Conservation (phyloP, 2,888 invertebrate species). For the Thymelicus sylvestris region DNA sequence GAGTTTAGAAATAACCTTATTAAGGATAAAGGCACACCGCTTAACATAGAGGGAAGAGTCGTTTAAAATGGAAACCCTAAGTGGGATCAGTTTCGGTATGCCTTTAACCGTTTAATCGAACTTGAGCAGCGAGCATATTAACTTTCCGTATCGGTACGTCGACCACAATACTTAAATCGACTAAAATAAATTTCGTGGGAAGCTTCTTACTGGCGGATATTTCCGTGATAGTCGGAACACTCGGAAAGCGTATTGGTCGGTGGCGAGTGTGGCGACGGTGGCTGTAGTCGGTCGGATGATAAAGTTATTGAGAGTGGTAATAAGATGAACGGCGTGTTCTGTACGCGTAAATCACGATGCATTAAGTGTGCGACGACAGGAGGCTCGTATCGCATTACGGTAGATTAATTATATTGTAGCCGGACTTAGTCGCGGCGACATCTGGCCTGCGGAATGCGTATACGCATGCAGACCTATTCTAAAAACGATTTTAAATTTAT, state of each 20-base stretch:
- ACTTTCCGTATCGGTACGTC: conserved; percentile 70
- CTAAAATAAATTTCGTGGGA: conserved; percentile 79
- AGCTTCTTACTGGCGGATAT: conserved; percentile 57
- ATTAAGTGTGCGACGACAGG: conserved; percentile 81
- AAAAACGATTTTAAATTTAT: no score
- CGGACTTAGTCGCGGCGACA: conserved; percentile 59
- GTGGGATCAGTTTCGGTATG: conserved; percentile 19
- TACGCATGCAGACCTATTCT: conserved; percentile 47
- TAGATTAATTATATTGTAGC: conserved; percentile 78
- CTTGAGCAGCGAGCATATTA: conserved; percentile 62
- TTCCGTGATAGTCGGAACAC: conserved; percentile 61
- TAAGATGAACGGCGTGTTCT: conserved; percentile 81
- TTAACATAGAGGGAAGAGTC: not conserved
- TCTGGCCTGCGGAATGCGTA: conserved; percentile 60
- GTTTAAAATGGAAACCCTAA: conserved; percentile 22
- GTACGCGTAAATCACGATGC: conserved; percentile 81
- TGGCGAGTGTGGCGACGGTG: conserved; percentile 53
- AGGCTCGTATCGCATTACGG: conserved; percentile 79
- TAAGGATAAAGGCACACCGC: conserved; percentile 8
- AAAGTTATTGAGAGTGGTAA: conserved; percentile 84
- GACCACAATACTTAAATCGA: conserved; percentile 76
- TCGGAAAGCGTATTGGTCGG: conserved; percentile 69
- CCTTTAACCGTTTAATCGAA: conserved; percentile 63
- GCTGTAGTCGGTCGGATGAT: conserved; percentile 67
- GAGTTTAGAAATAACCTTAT: conserved; percentile 20